Evolutionary conservation across 1,140 invertebrate genomes (phyloP), one percentile per base, ranked within the genome.

Genomic region (Drosophila nikananu): DNA sequence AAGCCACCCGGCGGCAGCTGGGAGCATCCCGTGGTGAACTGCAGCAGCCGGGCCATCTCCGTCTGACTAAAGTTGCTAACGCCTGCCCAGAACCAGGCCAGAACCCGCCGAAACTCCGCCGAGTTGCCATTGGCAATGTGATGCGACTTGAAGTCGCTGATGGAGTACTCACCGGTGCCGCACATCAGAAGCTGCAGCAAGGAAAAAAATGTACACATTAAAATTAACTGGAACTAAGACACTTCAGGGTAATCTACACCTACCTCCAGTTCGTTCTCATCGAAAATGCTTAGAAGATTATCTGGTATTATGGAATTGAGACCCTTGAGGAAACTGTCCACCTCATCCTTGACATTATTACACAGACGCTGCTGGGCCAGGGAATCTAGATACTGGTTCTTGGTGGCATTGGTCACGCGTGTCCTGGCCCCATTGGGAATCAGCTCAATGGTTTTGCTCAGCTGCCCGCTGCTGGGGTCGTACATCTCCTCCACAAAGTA

Each of bases 191-290:
- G 93, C 97, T 98, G 17, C 2, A 68, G 35, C 9, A 19, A 23
- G 17, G 5, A 6, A 21, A 15, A 48, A 30, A 5, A 27, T n/a
- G 42, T 21, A 32, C 0, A 35, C 19, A 59, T 41, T 25, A 42
- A 7, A 25, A 51, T 39, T 23, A 41, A 25, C 4, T 48, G 32
- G 12, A 35, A 19, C 42, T 2, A 9, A 19, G n/a, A 42, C n/a
- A n/a, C n/a, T 6, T 8, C 17, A 32, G 32, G 32, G 10, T 32
- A 6, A 21, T 13, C 10, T 21, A 7, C 6, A 44, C 87, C 93
- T 93, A 98, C 97, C 96, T 99, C 98, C 19, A 99, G 94, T 94
- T 99, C 98, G 94, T 98, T 98, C 94, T 99, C 98, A 94, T 99
- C 98, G 94, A 99, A 99, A 92, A 98, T 98, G 91, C 97, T 97